Percentiles rank a stretch among this genome's conserved stretches.
phyloP scores from a whole-genome alignment of 2,113 vertebrate species.

The Centrocercus urophasianus region DNA sequence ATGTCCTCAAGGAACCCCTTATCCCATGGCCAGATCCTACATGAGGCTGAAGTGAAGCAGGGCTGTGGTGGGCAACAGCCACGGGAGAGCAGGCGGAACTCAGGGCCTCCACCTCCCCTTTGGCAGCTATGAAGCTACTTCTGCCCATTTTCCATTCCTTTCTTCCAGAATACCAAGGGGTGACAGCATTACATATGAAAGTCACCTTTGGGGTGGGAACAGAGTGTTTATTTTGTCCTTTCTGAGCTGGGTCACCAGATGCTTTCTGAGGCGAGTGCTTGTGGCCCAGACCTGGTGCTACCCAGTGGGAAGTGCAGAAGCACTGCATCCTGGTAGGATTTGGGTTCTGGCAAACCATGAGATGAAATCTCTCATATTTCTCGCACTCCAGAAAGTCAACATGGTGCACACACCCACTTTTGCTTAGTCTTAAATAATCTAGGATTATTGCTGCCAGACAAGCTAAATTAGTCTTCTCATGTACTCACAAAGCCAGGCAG shows the following conservation, averaged over 20 bases:
- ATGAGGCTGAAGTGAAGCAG: not conserved
- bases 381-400: not conserved
- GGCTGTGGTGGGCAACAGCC: not conserved
- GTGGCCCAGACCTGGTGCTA: not conserved
- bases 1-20: not conserved
- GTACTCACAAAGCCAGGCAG: constrained; percentile 34
- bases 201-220: not conserved
- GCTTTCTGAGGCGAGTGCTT: not conserved
- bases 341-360: constrained; percentile 7
- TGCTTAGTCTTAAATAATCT: constrained; percentile 44
- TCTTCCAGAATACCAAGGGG: not conserved
- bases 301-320: not conserved
- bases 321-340: not conserved
- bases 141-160: not conserved
- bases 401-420: constrained; percentile 43
- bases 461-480: constrained; percentile 55
- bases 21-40: not conserved
- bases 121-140: not conserved
- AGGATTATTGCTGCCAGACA: constrained; percentile 32
- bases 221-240: not conserved
- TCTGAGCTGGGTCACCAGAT: not conserved
- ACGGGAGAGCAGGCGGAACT: not conserved
- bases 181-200: not conserved
- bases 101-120: not conserved
- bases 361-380: not conserved